These are phyloP conservation scores for Drosophila erecta DNA, from an alignment of 1,140 invertebrate species.

Conservation along the genomic window DNA sequence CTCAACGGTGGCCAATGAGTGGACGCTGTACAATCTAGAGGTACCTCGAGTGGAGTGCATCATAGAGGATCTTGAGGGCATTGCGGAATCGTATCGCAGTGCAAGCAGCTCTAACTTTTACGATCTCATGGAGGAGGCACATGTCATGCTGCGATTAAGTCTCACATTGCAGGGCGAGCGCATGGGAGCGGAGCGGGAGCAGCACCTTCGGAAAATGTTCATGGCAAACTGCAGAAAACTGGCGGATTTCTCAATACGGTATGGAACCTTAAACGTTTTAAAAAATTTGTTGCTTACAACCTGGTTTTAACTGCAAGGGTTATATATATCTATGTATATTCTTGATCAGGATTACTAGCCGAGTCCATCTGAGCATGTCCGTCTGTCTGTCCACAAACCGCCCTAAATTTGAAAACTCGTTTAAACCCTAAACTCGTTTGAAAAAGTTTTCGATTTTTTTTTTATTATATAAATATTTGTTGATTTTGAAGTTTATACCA, in stretches of 20 bases:
- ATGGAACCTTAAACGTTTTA: background rate
- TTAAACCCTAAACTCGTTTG: too few relatives aligned
- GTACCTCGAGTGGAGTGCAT: conserved; percentile 87
- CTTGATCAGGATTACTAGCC: too few relatives aligned
- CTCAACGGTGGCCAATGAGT: conserved; percentile 85
- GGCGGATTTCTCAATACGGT: conserved; percentile 82
- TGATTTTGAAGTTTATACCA: too few relatives aligned
- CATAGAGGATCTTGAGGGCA: conserved; percentile 88
- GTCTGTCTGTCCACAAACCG: too few relatives aligned
- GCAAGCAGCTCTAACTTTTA: conserved; percentile 85
- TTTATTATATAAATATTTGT: too few relatives aligned
- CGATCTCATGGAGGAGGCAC: conserved; percentile 83
- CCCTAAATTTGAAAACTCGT: too few relatives aligned
- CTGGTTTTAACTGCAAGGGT: too few relatives aligned
- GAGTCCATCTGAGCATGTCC: too few relatives aligned
- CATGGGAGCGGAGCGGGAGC: conserved; percentile 57
- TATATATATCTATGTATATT: too few relatives aligned
- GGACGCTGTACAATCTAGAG: conserved; percentile 89
- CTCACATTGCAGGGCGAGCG: conserved; percentile 70
- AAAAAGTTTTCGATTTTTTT: too few relatives aligned
- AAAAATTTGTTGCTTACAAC: too few relatives aligned
- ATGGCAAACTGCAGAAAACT: conserved; percentile 72
- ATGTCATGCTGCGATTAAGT: conserved; percentile 75
- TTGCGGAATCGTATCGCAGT: conserved; percentile 88
- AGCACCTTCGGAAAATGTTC: conserved; percentile 65